Conservation (phyloP, 2,113 vertebrate species). For the Xyliphius kryptos region DNA sequence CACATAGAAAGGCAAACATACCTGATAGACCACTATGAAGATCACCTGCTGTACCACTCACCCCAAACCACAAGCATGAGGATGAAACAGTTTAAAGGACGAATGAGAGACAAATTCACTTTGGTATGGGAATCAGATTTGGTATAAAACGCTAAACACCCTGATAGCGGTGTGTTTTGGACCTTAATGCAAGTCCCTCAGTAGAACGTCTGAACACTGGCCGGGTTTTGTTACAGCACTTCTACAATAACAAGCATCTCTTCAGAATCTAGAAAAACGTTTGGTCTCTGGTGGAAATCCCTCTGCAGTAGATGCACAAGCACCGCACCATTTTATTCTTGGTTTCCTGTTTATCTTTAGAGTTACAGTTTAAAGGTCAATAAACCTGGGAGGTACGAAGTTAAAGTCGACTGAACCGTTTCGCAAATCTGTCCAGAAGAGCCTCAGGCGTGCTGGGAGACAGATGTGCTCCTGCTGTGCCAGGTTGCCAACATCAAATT, state of each 20-base stretch:
- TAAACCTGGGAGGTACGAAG: conserved; percentile 42
- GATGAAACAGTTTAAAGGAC: too few species aligned
- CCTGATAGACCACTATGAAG: too few species aligned
- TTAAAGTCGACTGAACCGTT: conserved; percentile 38
- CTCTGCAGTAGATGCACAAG: neutral
- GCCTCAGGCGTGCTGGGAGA: conserved; percentile 20
- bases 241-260: neutral
- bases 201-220: too few species aligned
- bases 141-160: too few species aligned
- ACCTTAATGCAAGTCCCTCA: too few species aligned
- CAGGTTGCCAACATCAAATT: conserved; percentile 23
- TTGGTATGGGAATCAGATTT: too few species aligned
- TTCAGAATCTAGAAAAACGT: neutral
- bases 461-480: conserved; percentile 52
- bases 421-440: conserved; percentile 5
- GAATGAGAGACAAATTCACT: too few species aligned
- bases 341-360: conserved; percentile 47
- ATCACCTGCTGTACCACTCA: too few species aligned
- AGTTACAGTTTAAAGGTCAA: conserved; percentile 39
- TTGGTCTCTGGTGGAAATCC: neutral
- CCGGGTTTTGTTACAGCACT: neutral
- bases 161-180: too few species aligned
- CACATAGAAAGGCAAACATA: too few species aligned
- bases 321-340: conserved; percentile 28
- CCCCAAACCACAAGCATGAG: too few species aligned